These are phyloP conservation scores for Melieria omissa DNA, from an alignment of 2,888 invertebrate genomes.

Conservation along the genomic window DNA sequence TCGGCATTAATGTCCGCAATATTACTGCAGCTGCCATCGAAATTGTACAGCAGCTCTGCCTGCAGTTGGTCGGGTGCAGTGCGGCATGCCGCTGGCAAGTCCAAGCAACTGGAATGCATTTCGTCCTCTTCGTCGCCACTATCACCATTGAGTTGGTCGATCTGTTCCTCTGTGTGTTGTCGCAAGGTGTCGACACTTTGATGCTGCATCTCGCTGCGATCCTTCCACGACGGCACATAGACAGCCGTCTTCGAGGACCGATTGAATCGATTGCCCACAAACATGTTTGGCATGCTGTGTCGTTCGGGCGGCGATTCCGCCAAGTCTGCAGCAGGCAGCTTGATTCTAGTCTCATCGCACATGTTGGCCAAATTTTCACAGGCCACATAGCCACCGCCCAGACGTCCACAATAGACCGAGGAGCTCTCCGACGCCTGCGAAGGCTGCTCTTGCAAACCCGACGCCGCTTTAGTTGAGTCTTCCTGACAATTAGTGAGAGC, in stretches of 20 bases:
- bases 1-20: conserved; percentile 45
- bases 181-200: conserved; percentile 55
- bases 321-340: conserved; percentile 52
- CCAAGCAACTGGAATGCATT: conserved; percentile 71
- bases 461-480: conserved; percentile 32
- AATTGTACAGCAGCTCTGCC: conserved; percentile 70
- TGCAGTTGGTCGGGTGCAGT: conserved; percentile 70
- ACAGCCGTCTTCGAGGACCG: conserved; percentile 69
- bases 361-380: conserved; percentile 77
- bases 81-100: conserved; percentile 67
- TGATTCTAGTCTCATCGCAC: conserved; percentile 72
- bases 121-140: conserved; percentile 44
- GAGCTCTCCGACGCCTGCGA: conserved; percentile 74
- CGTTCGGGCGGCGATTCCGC: conserved; percentile 65
- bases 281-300: conserved; percentile 76
- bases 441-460: conserved; percentile 66
- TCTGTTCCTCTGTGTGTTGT: conserved; percentile 14
- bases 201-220: conserved; percentile 57
- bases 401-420: conserved; percentile 69
- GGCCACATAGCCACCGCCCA: conserved; percentile 71
- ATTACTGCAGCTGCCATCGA: conserved; percentile 51
- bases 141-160: conserved; percentile 14
- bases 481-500: conserved; percentile 49
- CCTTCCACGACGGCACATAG: conserved; percentile 69
- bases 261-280: conserved; percentile 72